Conservation (phyloP, 1,140 invertebrate species). For the Meloidogyne hapla region DNA sequence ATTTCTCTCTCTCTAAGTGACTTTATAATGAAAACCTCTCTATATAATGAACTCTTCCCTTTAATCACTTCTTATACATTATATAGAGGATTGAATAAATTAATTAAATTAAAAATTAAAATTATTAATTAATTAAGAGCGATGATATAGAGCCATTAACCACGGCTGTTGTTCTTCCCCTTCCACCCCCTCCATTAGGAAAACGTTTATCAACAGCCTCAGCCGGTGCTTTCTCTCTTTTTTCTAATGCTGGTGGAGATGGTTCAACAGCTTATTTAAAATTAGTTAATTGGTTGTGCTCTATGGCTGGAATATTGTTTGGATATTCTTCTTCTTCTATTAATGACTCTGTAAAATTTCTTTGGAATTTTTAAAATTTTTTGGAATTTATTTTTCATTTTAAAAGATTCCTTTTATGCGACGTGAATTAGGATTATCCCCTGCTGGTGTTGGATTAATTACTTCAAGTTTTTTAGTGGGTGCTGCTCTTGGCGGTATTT, state of each 20-base stretch:
- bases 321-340: conserved; percentile 23
- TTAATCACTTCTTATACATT: no score
- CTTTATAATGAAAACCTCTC: no score
- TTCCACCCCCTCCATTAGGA: not conserved
- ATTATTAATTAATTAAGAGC: not conserved
- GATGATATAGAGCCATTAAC: not conserved
- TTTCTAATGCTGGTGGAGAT: not conserved
- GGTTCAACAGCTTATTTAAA: conserved; percentile 9
- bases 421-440: conserved; percentile 11
- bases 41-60: no score
- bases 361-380: not conserved
- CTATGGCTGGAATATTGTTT: conserved; percentile 20
- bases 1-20: no score
- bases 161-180: not conserved
- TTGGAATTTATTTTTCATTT: not conserved
- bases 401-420: conserved; percentile 19
- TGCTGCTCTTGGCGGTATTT: conserved; percentile 6
- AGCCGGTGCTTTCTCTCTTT: not conserved
- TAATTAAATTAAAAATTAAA: not conserved
- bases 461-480: conserved; percentile 20
- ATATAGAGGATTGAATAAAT: no score
- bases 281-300: conserved; percentile 22
- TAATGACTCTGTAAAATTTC: conserved; percentile 6
- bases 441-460: conserved; percentile 15
- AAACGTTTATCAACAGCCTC: not conserved